These are phyloP conservation scores for Syndactyla subalaris DNA, from an alignment of 2,797 vertebrate genomes.

Conservation along the genomic window DNA sequence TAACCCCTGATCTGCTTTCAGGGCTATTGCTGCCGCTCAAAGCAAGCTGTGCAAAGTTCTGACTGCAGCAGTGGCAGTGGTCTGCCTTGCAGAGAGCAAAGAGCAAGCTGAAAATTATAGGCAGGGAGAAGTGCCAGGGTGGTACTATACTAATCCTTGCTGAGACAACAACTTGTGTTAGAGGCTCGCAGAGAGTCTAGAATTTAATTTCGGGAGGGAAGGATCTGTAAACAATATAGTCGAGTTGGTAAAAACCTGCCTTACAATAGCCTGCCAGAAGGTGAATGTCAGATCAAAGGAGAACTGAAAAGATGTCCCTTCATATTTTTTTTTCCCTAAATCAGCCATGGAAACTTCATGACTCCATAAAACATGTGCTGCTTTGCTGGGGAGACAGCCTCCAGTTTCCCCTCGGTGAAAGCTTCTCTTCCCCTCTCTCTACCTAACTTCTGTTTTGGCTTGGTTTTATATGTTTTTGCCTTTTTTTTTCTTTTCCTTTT, in stretches of 20 bases:
- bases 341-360: constrained; percentile 59
- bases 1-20: background rate
- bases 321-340: constrained; percentile 32
- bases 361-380: constrained; percentile 58
- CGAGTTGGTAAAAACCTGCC: constrained; percentile 48
- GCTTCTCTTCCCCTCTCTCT: background rate
- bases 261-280: constrained; percentile 54
- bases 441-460: background rate
- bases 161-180: constrained; percentile 49
- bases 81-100: constrained; percentile 41
- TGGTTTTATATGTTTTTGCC: background rate
- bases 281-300: constrained; percentile 68
- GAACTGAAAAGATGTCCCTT: constrained; percentile 44
- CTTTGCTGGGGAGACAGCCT: constrained; percentile 28
- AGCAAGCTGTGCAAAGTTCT: constrained; percentile 12
- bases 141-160: constrained; percentile 52
- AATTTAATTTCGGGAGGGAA: constrained; percentile 58
- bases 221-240: constrained; percentile 62
- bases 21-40: background rate
- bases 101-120: constrained; percentile 62
- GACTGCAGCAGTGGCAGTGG: background rate
- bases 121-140: constrained; percentile 45
- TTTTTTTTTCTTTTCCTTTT: background rate
- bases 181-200: constrained; percentile 4
- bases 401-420: constrained; percentile 42